These are phyloP conservation scores for Cranoglanis bouderius DNA, from an alignment of 2,113 vertebrate species.

Conservation along the genomic window DNA sequence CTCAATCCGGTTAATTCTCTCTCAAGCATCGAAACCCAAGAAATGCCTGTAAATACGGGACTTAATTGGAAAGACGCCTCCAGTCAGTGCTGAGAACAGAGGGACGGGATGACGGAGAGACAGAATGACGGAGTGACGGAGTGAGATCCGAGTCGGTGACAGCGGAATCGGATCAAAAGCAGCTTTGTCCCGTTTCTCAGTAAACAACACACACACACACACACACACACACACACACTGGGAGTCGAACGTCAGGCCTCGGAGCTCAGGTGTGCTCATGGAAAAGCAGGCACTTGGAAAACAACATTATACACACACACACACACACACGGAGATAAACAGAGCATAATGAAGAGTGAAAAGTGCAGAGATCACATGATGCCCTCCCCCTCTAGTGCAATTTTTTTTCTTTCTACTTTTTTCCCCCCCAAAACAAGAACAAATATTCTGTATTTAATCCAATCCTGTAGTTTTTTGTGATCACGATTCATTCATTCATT, in stretches of 20 bases:
- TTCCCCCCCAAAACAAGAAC: neutral
- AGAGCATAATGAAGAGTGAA: constrained; percentile 68
- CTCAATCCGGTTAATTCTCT: neutral
- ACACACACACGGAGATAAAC: neutral
- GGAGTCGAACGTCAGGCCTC: constrained; percentile 53
- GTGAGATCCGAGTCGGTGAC: constrained; percentile 66
- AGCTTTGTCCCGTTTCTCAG: constrained; percentile 61
- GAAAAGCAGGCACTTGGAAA: constrained; percentile 73
- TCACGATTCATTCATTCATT: neutral
- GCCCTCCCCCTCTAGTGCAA: constrained; percentile 11
- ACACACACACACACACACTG: constrained; percentile 21
- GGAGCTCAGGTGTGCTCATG: constrained; percentile 77
- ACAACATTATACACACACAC: constrained; percentile 42
- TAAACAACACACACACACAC: constrained; percentile 23
- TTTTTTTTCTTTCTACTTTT: neutral
- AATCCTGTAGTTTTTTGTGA: neutral
- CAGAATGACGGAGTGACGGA: constrained; percentile 4
- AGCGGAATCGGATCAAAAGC: constrained; percentile 68
- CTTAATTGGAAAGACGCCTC: neutral
- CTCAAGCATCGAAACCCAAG: neutral
- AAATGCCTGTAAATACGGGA: neutral
- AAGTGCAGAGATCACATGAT: constrained; percentile 56
- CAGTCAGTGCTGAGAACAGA: neutral
- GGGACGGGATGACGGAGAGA: constrained; percentile 4
- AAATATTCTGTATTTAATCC: neutral